A percentile compares a stretch with the other conserved stretches of the same genome.
These are phyloP conservation scores for Indicator maculatus DNA, from an alignment of 2,113 vertebrate species.

Conservation along the genomic window DNA sequence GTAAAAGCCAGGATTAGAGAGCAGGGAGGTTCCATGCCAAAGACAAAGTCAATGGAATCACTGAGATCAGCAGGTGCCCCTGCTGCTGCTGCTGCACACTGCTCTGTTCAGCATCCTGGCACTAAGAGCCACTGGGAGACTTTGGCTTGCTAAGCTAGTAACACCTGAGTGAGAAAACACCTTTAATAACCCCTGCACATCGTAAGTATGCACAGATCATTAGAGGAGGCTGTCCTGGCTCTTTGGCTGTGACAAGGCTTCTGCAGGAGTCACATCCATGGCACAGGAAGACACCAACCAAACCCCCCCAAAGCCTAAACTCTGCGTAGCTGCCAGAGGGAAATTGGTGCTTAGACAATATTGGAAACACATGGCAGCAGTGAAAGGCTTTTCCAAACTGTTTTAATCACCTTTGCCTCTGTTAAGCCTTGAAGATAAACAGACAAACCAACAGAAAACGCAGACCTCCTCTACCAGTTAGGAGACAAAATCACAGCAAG, in stretches of 20 bases:
- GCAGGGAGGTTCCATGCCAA: background rate
- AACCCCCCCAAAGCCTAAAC: constrained; percentile 48
- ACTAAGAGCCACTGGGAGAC: constrained; percentile 1
- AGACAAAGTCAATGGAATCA: background rate
- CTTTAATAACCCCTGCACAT: constrained; percentile 60
- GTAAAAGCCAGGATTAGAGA: background rate
- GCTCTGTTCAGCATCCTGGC: constrained; percentile 18
- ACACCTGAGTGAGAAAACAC: constrained; percentile 62
- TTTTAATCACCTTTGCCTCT: constrained; percentile 66
- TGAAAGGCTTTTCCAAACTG: constrained; percentile 59
- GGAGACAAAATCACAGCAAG: background rate
- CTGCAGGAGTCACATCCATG: constrained; percentile 62
- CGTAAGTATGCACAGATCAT: constrained; percentile 56
- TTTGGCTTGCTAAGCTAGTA: constrained; percentile 42
- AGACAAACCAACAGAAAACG: constrained; percentile 36
- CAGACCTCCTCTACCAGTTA: constrained; percentile 32
- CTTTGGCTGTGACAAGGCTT: constrained; percentile 53
- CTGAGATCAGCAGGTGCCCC: background rate
- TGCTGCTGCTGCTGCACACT: background rate
- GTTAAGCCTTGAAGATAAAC: constrained; percentile 64
- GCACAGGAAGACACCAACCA: constrained; percentile 48
- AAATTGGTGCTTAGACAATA: constrained; percentile 67
- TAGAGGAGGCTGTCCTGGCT: constrained; percentile 61
- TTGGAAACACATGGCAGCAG: constrained; percentile 64
- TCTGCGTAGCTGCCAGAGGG: constrained; percentile 52